Percentiles rank a stretch among this genome's conserved stretches.
phyloP scores from a whole-genome alignment of 92 coral and sea anemone genomes.

The Zoanthus solanderi region DNA sequence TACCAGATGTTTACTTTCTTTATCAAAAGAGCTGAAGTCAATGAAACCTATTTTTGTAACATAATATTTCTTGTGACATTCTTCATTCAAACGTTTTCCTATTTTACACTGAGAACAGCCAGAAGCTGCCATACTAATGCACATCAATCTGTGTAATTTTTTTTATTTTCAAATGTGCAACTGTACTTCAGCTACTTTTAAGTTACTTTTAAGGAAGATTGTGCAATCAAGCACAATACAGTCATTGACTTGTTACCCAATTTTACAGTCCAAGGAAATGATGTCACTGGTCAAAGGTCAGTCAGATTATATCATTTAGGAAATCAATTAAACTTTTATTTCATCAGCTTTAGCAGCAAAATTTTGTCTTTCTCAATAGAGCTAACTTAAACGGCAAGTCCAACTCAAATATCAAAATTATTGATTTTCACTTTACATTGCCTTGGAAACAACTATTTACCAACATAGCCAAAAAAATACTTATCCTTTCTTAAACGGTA shows the following conservation, averaged over 20 bases:
- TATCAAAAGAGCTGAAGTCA: slow-evolving; percentile 10
- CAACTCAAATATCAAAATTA: too few relatives aligned
- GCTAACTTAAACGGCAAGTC: too few relatives aligned
- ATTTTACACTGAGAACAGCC: neutral
- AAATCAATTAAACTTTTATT: too few relatives aligned
- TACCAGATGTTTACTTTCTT: neutral
- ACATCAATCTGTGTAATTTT: neutral
- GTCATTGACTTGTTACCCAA: neutral
- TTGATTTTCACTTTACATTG: too few relatives aligned
- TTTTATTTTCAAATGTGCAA: neutral
- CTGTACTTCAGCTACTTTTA: neutral
- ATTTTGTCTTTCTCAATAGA: too few relatives aligned
- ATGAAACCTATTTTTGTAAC: slow-evolving; percentile 8
- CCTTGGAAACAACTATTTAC: too few relatives aligned
- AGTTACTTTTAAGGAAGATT: neutral
- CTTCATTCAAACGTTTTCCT: neutral
- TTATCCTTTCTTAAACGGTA: too few relatives aligned
- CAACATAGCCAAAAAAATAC: too few relatives aligned
- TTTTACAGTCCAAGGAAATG: too few relatives aligned
- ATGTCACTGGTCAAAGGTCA: too few relatives aligned
- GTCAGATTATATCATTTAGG: too few relatives aligned
- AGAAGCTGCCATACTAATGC: neutral
- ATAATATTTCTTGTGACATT: neutral
- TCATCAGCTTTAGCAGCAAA: too few relatives aligned
- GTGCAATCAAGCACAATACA: neutral